Conservation (phyloP, 2,113 vertebrate species). For the Nyctibius bracteatus region DNA sequence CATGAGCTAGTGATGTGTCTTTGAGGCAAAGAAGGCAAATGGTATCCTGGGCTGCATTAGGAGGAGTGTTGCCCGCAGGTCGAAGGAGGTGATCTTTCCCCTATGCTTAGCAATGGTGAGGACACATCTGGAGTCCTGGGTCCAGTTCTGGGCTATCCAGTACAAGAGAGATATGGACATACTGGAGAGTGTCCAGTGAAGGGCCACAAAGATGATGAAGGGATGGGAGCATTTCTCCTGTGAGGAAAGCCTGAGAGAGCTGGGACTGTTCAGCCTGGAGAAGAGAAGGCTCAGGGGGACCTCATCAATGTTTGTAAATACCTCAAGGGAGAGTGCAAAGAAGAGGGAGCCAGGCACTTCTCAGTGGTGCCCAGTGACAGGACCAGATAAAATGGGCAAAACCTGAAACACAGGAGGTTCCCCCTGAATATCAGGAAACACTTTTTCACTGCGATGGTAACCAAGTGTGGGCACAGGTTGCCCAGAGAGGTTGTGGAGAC, state of each 20-base stretch:
- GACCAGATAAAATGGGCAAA: background rate
- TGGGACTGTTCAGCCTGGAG: background rate
- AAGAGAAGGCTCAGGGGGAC: background rate
- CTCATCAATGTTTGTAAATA: background rate
- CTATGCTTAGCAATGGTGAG: background rate
- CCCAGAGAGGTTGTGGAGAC: background rate
- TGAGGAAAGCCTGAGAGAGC: background rate
- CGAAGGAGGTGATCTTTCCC: background rate
- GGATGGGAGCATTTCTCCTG: background rate
- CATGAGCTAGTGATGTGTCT: background rate
- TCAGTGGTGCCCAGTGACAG: background rate
- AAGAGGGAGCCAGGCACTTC: fast-evolving
- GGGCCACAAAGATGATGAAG: background rate
- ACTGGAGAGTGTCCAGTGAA: background rate
- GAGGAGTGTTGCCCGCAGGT: background rate
- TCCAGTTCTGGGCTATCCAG: background rate
- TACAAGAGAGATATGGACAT: background rate
- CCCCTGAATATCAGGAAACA: background rate
- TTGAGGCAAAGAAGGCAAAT: background rate
- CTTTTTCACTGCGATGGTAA: background rate
- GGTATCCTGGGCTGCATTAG: background rate
- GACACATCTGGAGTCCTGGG: fast-evolving
- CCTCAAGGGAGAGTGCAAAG: too few relatives aligned
- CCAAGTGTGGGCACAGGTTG: background rate
- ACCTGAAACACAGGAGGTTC: background rate